Conservation (phyloP, 2,797 vertebrate species). For the Schizothorax lantsangensis region DNA sequence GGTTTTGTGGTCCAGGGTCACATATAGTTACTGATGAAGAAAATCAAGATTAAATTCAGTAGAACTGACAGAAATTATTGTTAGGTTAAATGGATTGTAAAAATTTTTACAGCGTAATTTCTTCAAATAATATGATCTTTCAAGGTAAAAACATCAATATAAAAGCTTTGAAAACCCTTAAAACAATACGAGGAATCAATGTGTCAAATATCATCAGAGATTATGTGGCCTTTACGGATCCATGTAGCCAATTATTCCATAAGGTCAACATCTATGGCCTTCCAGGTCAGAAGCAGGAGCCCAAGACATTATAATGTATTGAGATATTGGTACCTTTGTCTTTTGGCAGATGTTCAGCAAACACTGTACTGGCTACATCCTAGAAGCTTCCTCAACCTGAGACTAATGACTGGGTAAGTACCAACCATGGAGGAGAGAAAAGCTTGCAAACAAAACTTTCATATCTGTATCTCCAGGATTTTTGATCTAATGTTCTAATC, state of each 20-base stretch:
- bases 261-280: conserved; percentile 19
- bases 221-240: conserved; percentile 11
- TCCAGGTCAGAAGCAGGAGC: conserved; percentile 11
- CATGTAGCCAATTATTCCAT: conserved; percentile 13
- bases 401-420: not conserved
- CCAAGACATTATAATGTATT: not conserved
- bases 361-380: too few species aligned
- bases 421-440: conserved; percentile 11
- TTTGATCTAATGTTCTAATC: conserved; percentile 38
- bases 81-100: too few species aligned
- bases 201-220: conserved; percentile 12
- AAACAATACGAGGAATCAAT: conserved; percentile 2
- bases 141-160: not conserved
- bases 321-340: not conserved
- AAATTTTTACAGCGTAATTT: not conserved
- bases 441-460: conserved; percentile 38
- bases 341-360: not conserved
- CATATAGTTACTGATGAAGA: not conserved
- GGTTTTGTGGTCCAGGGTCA: too few species aligned
- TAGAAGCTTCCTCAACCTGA: conserved; percentile 3
- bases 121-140: not conserved
- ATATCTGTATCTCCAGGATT: conserved; percentile 28
- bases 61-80: too few species aligned
- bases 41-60: not conserved
- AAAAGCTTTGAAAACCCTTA: conserved; percentile 8